Evolutionary conservation across 1,140 invertebrate species (phyloP).

Genomic region (Bombus breviceps): DNA sequence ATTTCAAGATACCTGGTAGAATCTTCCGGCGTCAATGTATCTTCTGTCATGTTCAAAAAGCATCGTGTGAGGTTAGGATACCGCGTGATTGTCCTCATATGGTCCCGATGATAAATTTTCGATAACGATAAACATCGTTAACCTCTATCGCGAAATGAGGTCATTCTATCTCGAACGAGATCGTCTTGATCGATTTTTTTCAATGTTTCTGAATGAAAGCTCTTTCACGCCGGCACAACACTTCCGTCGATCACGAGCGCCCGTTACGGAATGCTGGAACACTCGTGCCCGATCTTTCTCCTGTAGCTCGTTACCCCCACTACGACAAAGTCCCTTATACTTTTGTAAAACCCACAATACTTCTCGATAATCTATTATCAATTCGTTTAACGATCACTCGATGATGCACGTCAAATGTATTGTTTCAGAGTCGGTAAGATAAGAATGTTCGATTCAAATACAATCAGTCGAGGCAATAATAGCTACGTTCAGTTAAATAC

Average conservation of each 20-base stretch:
- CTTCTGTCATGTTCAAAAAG: conserved; percentile 28
- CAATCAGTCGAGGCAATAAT: background rate
- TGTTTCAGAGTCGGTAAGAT: background rate
- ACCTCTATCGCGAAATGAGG: background rate
- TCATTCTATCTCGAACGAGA: background rate
- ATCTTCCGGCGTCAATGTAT: background rate
- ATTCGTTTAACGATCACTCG: conserved; percentile 13
- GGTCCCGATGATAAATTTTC: conserved; percentile 7
- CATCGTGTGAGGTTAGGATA: conserved; percentile 30
- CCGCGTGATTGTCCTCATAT: background rate
- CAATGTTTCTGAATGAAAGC: conserved; percentile 39
- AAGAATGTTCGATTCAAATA: background rate
- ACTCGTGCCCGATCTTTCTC: conserved; percentile 66
- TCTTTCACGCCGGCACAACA: conserved; percentile 58
- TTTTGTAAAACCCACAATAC: conserved; percentile 50
- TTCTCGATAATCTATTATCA: conserved; percentile 4
- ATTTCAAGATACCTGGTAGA: conserved; percentile 13
- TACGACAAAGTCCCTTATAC: conserved; percentile 44
- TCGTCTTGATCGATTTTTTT: conserved; percentile 32
- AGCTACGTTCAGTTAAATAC: background rate
- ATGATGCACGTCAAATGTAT: background rate
- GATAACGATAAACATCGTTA: conserved; percentile 19
- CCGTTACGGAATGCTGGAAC: conserved; percentile 71
- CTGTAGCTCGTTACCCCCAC: conserved; percentile 66
- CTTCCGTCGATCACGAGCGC: conserved; percentile 72